Conservation (phyloP, 2,113 vertebrate species). For the Danionella cerebrum region DNA sequence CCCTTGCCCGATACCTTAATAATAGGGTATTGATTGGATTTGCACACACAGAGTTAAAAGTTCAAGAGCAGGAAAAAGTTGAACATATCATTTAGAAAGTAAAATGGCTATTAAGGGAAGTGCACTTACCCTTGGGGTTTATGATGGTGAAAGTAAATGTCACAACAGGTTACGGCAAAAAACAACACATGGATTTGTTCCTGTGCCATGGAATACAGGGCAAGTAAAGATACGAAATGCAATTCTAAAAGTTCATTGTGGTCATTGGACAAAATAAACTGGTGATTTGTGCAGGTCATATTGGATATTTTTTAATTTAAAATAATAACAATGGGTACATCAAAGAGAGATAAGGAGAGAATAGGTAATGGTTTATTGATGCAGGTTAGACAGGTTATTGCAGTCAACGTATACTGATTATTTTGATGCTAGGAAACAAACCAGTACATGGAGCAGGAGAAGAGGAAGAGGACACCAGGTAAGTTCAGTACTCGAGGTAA, state of each 20-base stretch:
- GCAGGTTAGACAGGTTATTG: too few species aligned
- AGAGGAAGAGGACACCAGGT: too few species aligned
- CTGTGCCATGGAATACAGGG: neutral
- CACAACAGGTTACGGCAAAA: neutral
- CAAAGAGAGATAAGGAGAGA: too few species aligned
- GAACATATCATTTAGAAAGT: slow-evolving; percentile 20
- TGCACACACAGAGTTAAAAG: slow-evolving; percentile 10
- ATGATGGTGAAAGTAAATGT: slow-evolving; percentile 18
- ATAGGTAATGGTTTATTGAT: too few species aligned
- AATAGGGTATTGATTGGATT: slow-evolving; percentile 42
- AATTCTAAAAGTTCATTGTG: slow-evolving; percentile 37
- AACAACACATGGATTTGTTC: slow-evolving; percentile 6
- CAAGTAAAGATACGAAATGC: slow-evolving; percentile 20
- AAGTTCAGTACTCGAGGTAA: too few species aligned
- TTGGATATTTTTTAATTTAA: too few species aligned
- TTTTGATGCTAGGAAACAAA: too few species aligned
- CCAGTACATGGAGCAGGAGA: too few species aligned
- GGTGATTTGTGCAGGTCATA: too few species aligned
- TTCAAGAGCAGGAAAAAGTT: slow-evolving; percentile 17
- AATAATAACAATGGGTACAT: too few species aligned
- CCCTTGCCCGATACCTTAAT: slow-evolving; percentile 18
- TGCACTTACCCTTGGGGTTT: slow-evolving; percentile 8
- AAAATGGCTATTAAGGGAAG: slow-evolving; percentile 11
- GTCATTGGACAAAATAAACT: too few species aligned
- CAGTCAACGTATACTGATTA: too few species aligned